Evolutionary conservation across 2,888 invertebrate genomes (phyloP).

Genomic region (Drosophila austrosaltans): DNA sequence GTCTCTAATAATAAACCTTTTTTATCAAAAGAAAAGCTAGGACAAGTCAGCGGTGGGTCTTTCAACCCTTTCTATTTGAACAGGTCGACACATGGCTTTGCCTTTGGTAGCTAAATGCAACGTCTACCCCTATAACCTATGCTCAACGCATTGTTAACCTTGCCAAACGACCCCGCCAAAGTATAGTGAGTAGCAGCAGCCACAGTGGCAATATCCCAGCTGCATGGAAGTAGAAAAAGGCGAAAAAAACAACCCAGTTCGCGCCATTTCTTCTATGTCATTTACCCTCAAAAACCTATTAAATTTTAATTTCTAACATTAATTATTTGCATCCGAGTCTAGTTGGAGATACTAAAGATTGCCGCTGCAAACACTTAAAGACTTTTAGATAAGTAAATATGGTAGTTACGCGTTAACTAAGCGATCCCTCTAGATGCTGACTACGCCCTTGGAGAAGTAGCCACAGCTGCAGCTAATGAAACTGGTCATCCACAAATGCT

Average conservation of each 20-base stretch:
- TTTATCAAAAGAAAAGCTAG: slow-evolving; percentile 32
- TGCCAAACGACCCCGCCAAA: slow-evolving; percentile 6
- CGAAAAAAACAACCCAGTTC: too few species aligned
- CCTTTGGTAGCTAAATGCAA: slow-evolving; percentile 31
- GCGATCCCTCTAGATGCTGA: neutral
- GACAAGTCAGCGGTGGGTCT: slow-evolving; percentile 48
- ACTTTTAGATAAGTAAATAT: too few species aligned
- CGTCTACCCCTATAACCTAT: neutral
- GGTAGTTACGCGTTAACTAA: too few species aligned
- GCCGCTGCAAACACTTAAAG: too few species aligned
- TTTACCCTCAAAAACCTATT: neutral
- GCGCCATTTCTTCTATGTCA: neutral
- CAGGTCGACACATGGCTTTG: slow-evolving; percentile 32
- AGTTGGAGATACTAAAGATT: too few species aligned
- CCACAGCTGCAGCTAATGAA: slow-evolving; percentile 69
- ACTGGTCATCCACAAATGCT: slow-evolving; percentile 26
- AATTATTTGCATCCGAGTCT: too few species aligned
- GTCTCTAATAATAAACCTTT: slow-evolving; percentile 34
- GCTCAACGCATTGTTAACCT: slow-evolving; percentile 5
- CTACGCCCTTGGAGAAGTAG: neutral
- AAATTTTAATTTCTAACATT: neutral
- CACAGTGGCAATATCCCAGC: slow-evolving; percentile 45
- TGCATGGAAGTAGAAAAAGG: neutral
- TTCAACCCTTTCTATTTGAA: slow-evolving; percentile 36
- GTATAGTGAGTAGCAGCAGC: slow-evolving; percentile 5